These are phyloP conservation scores for Opisthocomus hoazin DNA, from an alignment of 2,113 vertebrate genomes.

Conservation along the genomic window DNA sequence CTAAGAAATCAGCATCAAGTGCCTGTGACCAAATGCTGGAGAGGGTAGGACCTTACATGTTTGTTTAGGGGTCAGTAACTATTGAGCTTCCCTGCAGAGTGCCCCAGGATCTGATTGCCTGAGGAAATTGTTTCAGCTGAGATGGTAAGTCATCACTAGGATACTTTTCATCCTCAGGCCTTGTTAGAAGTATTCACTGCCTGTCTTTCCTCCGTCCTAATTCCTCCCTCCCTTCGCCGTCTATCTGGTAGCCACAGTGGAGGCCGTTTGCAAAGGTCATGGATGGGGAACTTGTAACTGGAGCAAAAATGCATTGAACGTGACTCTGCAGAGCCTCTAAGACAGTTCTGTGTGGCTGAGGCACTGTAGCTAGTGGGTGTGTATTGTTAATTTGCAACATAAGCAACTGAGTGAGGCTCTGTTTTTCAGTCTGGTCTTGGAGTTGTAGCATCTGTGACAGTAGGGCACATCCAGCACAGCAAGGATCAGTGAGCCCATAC, in stretches of 20 bases:
- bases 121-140: not conserved
- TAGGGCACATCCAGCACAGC: rapidly evolving
- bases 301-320: not conserved
- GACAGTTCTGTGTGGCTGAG: not conserved
- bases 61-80: not conserved
- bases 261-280: not conserved
- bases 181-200: not conserved
- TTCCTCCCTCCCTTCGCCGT: not conserved
- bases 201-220: not conserved
- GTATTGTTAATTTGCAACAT: not conserved
- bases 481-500: rapidly evolving
- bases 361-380: too few species aligned
- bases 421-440: not conserved
- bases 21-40: not conserved
- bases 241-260: not conserved
- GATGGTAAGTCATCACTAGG: not conserved
- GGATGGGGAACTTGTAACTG: not conserved
- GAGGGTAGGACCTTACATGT: not conserved
- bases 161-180: not conserved
- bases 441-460: not conserved
- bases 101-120: not conserved
- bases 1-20: not conserved
- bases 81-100: not conserved
- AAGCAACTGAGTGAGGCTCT: not conserved
- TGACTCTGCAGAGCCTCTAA: not conserved